Evolutionary conservation across 1,140 invertebrate species (phyloP), one percentile per base, ranked within the genome.

Genomic region (Callitettix versicolor): DNA sequence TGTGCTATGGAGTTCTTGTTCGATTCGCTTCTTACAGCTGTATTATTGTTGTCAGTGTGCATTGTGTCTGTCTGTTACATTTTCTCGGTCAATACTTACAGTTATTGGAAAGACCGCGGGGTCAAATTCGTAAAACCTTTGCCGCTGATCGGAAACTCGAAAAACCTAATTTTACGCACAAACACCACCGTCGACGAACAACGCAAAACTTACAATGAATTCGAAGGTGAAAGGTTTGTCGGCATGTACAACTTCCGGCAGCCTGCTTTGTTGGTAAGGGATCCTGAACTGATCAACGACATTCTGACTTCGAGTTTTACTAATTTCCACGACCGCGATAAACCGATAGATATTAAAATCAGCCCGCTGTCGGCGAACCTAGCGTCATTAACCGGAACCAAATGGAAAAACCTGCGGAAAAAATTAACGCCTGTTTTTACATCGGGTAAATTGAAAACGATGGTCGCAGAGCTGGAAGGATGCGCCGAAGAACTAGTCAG

Each of bases 291-390:
- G 3, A 70, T 76, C 3, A 73, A 71, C 40, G 58, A 68, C 2
- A 57, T 78, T 3, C 26, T 76, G 5, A 72, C 77, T 1, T 75
- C 71, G 56, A 70, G 76, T 48, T 77, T 77, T 46, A 58, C 67
- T 0, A 62, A 63, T 33, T 77, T 77, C 26, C 47, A 67, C 7
- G 63, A 74, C 55, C 66, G 72, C 17, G 71, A 68, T 1, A 20
- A 68, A 7, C 58, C 57, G 36, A 33, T 61, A 2, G 62, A 64
- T 43, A 24, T 36, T 5, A 53, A 61, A 46, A 15, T 52, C 0
- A 64, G 68, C 47, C 63, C 59, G 3, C 44, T 67, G n/a, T 51
- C 57, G 2, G 50, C 50, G 4, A 56, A 66, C 40, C 42, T 65
- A 26, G 58, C 63, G 15, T 58, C 60, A 40, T 34, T 68, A n/a